These are phyloP conservation scores for Caracal caracal DNA, from an alignment of 2,113 vertebrate genomes.

Conservation along the genomic window DNA sequence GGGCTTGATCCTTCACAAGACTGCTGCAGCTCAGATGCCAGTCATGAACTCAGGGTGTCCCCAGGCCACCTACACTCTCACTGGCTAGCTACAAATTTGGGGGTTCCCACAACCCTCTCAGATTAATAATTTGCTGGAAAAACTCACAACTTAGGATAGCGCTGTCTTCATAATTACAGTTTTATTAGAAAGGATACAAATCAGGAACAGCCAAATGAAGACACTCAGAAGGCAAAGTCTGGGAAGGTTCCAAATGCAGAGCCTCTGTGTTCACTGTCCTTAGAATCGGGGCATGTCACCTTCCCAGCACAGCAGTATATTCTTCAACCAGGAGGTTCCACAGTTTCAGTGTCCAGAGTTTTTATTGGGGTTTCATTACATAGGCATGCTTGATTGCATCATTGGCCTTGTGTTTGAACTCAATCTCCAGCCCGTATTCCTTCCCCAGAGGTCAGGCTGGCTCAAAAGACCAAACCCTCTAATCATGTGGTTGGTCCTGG, in stretches of 20 bases:
- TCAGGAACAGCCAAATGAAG: background rate
- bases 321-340: background rate
- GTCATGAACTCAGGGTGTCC: background rate
- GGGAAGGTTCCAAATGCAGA: background rate
- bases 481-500: background rate
- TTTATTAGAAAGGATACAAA: conserved; percentile 31
- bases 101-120: background rate
- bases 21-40: background rate
- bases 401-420: background rate
- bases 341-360: background rate
- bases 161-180: background rate
- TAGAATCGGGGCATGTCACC: background rate
- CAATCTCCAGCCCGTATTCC: background rate
- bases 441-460: background rate
- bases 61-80: background rate
- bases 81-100: background rate
- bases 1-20: background rate
- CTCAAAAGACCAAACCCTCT: background rate
- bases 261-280: background rate
- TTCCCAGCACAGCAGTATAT: background rate
- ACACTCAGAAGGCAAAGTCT: background rate
- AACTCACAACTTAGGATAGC: background rate
- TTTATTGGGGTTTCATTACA: background rate
- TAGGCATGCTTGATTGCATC: background rate
- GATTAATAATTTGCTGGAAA: background rate